Conservation (phyloP, 2,113 vertebrate genomes). For the Antennarius striatus region DNA sequence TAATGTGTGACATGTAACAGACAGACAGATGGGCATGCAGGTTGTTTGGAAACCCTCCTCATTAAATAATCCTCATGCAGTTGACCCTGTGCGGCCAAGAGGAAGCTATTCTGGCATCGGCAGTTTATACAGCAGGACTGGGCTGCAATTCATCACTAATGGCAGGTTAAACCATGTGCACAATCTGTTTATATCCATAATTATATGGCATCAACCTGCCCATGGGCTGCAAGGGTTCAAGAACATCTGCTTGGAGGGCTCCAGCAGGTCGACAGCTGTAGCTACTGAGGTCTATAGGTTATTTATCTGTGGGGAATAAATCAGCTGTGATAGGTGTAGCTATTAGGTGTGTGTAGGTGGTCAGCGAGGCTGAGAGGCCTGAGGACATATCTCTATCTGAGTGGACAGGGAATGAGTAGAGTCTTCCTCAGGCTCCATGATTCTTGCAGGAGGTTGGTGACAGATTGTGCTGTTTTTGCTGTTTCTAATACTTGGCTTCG, state of each 20-base stretch:
- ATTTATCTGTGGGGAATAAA: conserved; percentile 30
- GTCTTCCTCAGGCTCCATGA: not conserved
- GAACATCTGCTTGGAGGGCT: conserved; percentile 62
- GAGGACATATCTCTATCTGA: not conserved
- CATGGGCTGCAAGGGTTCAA: conserved; percentile 38
- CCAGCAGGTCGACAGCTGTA: conserved; percentile 19
- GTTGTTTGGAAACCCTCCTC: conserved; percentile 48
- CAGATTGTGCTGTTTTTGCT: conserved; percentile 23
- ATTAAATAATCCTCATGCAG: conserved; percentile 64
- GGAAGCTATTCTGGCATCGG: conserved; percentile 52
- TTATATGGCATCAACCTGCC: conserved; percentile 63
- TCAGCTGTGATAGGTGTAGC: conserved; percentile 34
- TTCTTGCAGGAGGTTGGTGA: conserved; percentile 3
- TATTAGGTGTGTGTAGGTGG: conserved; percentile 38
- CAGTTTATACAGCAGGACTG: conserved; percentile 50
- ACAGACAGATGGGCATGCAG: conserved; percentile 67
- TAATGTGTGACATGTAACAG: conserved; percentile 31
- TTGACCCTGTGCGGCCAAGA: conserved; percentile 58
- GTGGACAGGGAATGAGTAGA: conserved; percentile 4
- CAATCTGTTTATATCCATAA: conserved; percentile 77
- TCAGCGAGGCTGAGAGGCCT: too few species aligned
- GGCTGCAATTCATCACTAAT: conserved; percentile 70
- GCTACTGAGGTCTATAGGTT: conserved; percentile 33
- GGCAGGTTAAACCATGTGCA: conserved; percentile 71
- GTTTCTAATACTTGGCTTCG: not conserved